Base-by-base conservation (phyloP, 2,888 invertebrate genomes). In the Acleris cristana region DNA sequence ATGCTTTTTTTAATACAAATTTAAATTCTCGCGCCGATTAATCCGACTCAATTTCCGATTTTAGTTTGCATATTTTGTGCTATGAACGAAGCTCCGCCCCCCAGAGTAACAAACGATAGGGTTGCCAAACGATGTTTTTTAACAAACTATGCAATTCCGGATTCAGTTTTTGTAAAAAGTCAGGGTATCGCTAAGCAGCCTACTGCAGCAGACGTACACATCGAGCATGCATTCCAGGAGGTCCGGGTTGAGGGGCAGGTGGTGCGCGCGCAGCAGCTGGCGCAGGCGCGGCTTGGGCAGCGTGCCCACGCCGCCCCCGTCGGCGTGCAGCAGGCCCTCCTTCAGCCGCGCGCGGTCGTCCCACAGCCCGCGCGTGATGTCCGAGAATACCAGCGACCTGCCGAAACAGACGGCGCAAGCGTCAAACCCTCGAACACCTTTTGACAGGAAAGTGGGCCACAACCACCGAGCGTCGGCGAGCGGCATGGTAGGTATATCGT, bases 351-450 rank as follows among this genome's bases (percentile, higher is more conserved):
- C 82, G 3, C 95, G 90, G 69, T 95, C 95, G 76, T 96, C 95
- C 96, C 96, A 97, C 3, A 97, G 82, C 4, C 94, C 94, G 30
- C 96, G 94, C n/a, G 95, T 95, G 49, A 97, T 79, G 69, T 96
- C 95, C 18, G 95, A 94, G 70, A 97, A 95, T 3, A 96, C 94
- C 48, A 96, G 87, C 1, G 96, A 94, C 70, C 97, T 95, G 71
- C 21, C 73, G 66, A 58, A 60, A 55, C 26, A 48, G 6, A 6
- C 48, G 51, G 49, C 26, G 3, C 10, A 10, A 10, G 34, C 34
- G 34, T 34, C 34, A 10, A 34, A 34, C 34, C 34, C 10, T 10
- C 2, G 10, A 34, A 34, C 7, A 59, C 6, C 70, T 16, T 51
- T 51, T 51, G 4, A n/a, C 44, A 63, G 55, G 10, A 34, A 34